Evolutionary conservation across 1,140 invertebrate species (phyloP), one percentile per base, ranked within the genome.

Genomic region (Drosophila albomicans): DNA sequence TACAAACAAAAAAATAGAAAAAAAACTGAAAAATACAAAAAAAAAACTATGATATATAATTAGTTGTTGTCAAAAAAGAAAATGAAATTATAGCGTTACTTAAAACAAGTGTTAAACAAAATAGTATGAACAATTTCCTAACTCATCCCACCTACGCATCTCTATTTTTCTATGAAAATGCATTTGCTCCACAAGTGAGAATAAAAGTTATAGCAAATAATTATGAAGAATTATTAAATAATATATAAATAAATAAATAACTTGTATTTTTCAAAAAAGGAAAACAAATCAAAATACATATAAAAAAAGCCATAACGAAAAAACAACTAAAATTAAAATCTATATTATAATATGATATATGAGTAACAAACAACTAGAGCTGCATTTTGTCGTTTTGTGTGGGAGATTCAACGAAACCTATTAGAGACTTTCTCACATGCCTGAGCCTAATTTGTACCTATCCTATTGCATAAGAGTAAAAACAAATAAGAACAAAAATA

Each of bases 101-200:
- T 77, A 62, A 78, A 78, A 15, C 16, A 54, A 71, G 51, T 69
- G 71, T 69, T 69, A 65, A 25, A 25, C 20, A 25, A 43, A 68
- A 57, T 79, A 82, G 78, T 78, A 73, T 81, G 77, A 89, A 88
- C 78, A 89, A 88, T 81, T 88, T 88, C 81, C 86, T 88, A 88
- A 89, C 85, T 89, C 85, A 89, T 89, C 85, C 85, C 85, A 89
- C 85, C 85, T 89, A 90, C 75, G 78, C 86, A 90, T 90, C 81
- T 89, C 81, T 89, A 90, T 90, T 89, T 89, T 89, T 89, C 86
- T 89, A 89, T 89, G 75, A 89, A 85, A 81, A 71, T 81, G 77
- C 79, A 81, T 81, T 81, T 81, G 79, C 79, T 79, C 71, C 76
- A 58, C 73, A 79, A 71, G 76, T 71, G 76, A 81, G 79, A 77